Percentiles rank a stretch among this genome's conserved stretches.
Conservation (phyloP, 2,797 vertebrate species). For the Enteromius anoplus region DNA sequence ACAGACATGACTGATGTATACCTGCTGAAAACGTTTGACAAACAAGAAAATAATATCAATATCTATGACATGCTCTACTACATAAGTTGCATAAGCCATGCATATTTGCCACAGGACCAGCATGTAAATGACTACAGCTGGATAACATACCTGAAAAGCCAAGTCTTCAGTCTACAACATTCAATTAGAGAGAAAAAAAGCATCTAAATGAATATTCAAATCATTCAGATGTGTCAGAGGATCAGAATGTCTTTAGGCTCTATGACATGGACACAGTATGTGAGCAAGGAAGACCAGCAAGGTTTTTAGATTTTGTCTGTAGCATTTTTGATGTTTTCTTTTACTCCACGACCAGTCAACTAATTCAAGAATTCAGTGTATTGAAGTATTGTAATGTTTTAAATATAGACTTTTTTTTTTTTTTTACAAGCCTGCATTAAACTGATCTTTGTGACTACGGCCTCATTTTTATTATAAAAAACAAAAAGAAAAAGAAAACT, state of each 20-base stretch:
- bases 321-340: not conserved
- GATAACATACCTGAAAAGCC: conserved; percentile 80
- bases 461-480: too few species aligned
- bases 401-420: not conserved
- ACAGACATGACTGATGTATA: not conserved
- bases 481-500: too few species aligned
- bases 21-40: not conserved
- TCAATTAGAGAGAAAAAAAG: conserved; percentile 60
- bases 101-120: conserved; percentile 60
- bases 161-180: conserved; percentile 85
- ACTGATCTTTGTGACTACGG: not conserved
- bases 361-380: not conserved
- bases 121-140: conserved; percentile 51
- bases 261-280: not conserved
- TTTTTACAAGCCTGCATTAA: not conserved
- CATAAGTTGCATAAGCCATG: conserved; percentile 62
- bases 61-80: conserved; percentile 1
- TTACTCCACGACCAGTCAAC: not conserved
- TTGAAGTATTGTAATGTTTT: not conserved
- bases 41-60: not conserved
- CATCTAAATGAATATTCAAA: conserved; percentile 53
- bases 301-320: not conserved
- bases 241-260: not conserved
- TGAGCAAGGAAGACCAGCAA: not conserved
- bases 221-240: not conserved